Conservation (phyloP, 2,113 vertebrate species). For the Epinephelus cyanopodus region DNA sequence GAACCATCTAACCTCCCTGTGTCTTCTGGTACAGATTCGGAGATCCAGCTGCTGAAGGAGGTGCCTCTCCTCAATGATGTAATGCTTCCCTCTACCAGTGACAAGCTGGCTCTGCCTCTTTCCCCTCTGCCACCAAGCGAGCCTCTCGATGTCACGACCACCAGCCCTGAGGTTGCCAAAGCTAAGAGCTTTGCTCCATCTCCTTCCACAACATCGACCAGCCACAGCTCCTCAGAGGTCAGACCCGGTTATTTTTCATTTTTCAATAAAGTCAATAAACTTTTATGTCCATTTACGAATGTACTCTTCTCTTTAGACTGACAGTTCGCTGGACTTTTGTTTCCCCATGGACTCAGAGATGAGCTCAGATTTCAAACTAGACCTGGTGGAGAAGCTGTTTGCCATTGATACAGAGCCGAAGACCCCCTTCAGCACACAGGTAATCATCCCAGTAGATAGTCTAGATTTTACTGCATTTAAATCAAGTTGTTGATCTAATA, state of each 20-base stretch:
- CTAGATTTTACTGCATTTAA: neutral
- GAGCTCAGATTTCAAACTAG: slow-evolving; percentile 93
- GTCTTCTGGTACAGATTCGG: slow-evolving; percentile 83
- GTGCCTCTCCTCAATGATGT: slow-evolving; percentile 96
- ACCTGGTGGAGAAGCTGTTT: slow-evolving; percentile 97
- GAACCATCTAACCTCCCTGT: neutral
- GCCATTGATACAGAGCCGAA: slow-evolving; percentile 96
- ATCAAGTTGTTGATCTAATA: neutral
- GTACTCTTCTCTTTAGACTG: slow-evolving; percentile 82
- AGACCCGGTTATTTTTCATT: neutral
- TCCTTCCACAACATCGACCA: slow-evolving; percentile 82
- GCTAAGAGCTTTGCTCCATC: slow-evolving; percentile 82
- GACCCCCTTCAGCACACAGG: slow-evolving; percentile 92
- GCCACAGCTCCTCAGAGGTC: slow-evolving; percentile 89
- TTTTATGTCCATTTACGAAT: neutral
- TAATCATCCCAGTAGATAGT: slow-evolving; percentile 59
- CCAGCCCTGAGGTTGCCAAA: slow-evolving; percentile 86
- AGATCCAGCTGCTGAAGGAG: slow-evolving; percentile 89
- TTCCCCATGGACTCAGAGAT: slow-evolving; percentile 94
- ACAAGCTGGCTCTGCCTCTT: slow-evolving; percentile 90
- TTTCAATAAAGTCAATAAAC: neutral
- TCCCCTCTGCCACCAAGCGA: slow-evolving; percentile 90
- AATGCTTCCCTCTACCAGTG: slow-evolving; percentile 93
- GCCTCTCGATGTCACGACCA: slow-evolving; percentile 86
- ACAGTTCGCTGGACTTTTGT: slow-evolving; percentile 89